Evolutionary conservation across 2,797 vertebrate species (phyloP).

Genomic region (Diplodus sargus): DNA sequence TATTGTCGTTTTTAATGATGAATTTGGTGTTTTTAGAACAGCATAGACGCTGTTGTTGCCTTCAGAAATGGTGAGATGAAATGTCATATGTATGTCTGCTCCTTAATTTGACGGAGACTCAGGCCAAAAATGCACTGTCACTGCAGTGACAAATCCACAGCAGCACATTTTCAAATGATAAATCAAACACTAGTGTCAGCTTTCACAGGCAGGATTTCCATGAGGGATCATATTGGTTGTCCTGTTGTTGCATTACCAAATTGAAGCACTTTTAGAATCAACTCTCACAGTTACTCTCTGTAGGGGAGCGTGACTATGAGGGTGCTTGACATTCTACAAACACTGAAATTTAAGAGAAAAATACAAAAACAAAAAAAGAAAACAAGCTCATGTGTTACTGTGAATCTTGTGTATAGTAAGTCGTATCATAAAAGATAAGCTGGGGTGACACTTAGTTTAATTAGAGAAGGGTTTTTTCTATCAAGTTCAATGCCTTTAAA

Average conservation of each 20-base stretch:
- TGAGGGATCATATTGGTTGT: neutral
- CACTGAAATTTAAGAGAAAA: too few relatives aligned
- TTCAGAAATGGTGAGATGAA: too few relatives aligned
- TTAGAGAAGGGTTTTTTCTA: conserved; percentile 8
- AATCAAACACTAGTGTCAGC: too few relatives aligned
- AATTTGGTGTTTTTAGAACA: too few relatives aligned
- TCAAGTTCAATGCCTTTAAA: conserved; percentile 5
- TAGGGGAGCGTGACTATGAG: neutral
- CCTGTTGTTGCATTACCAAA: neutral
- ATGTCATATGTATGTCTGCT: too few relatives aligned
- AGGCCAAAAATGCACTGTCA: neutral
- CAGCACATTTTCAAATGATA: neutral
- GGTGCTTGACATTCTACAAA: neutral
- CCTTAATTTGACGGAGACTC: neutral
- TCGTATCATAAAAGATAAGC: neutral
- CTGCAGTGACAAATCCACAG: neutral
- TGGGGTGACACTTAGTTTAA: conserved; percentile 14
- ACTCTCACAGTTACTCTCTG: neutral
- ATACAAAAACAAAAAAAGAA: too few relatives aligned
- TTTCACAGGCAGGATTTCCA: too few relatives aligned
- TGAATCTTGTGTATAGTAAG: too few relatives aligned
- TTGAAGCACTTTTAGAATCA: neutral
- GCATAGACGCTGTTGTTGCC: too few relatives aligned
- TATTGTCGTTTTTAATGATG: too few relatives aligned
- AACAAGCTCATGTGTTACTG: too few relatives aligned